Percentiles rank a stretch among this genome's conserved stretches.
Evolutionary conservation across 2,888 invertebrate species (phyloP).

Genomic region (Sipha maydis): DNA sequence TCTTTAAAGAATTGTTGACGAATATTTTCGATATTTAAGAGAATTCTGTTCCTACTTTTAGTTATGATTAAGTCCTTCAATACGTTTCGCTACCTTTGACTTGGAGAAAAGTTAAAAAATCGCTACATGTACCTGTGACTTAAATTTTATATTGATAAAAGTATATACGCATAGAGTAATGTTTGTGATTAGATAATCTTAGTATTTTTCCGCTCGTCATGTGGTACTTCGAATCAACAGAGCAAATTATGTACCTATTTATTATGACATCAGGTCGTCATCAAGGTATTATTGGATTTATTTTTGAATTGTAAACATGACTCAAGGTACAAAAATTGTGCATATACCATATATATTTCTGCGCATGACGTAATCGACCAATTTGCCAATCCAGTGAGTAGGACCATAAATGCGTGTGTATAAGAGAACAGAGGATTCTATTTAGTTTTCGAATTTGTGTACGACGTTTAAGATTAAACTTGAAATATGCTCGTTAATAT

Average conservation of each 20-base stretch:
- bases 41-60: too few relatives aligned
- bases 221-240: neutral
- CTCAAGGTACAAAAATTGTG: constrained; percentile 6
- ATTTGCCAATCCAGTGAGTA: constrained; percentile 24
- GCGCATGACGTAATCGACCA: constrained; percentile 38
- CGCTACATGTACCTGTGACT: too few relatives aligned
- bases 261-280: neutral
- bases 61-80: too few relatives aligned
- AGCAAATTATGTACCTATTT: neutral
- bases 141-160: too few relatives aligned
- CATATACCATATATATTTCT: constrained; percentile 16
- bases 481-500: neutral
- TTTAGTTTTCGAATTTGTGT: constrained; percentile 5
- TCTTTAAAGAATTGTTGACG: too few relatives aligned
- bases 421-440: neutral
- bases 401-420: neutral
- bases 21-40: too few relatives aligned
- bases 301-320: constrained; percentile 23
- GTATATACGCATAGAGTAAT: too few relatives aligned
- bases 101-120: too few relatives aligned
- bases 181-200: neutral
- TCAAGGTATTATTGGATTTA: constrained; percentile 16
- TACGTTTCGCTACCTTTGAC: too few relatives aligned
- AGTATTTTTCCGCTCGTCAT: neutral
- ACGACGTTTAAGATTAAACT: neutral